Evolutionary conservation across 1,140 invertebrate species (phyloP).

Genomic region (Sinonovacula constricta): DNA sequence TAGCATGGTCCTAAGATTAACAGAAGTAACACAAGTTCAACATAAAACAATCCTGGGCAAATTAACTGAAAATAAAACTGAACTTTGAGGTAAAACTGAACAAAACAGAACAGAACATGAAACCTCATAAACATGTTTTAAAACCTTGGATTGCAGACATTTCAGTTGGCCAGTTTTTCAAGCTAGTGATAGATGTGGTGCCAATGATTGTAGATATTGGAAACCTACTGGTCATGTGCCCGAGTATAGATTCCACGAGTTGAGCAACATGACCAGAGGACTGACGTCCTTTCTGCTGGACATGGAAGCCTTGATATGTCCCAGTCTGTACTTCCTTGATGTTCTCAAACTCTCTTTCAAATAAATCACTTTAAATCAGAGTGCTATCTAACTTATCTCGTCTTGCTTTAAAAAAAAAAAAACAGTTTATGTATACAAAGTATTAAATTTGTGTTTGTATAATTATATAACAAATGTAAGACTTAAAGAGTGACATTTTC

Average conservation of each 20-base stretch:
- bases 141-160: constrained; percentile 20
- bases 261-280: background rate
- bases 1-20: too few relatives aligned
- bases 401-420: too few relatives aligned
- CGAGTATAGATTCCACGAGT: background rate
- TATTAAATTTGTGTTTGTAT: too few relatives aligned
- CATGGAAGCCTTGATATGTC: background rate
- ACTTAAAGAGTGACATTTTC: too few relatives aligned
- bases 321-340: constrained; percentile 8
- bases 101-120: background rate
- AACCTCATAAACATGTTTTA: constrained; percentile 3
- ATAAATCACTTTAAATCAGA: background rate
- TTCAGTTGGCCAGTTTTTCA: constrained; percentile 26
- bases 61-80: too few relatives aligned
- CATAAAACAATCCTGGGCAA: too few relatives aligned
- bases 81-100: too few relatives aligned
- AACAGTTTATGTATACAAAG: too few relatives aligned
- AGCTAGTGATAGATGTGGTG: constrained; percentile 19
- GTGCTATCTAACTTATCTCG: background rate
- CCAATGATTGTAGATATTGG: constrained; percentile 20
- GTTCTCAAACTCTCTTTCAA: background rate
- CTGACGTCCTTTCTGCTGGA: background rate
- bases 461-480: too few relatives aligned
- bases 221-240: too few relatives aligned
- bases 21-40: too few relatives aligned